These are phyloP conservation scores for Atherix ibis DNA, from an alignment of 2,888 invertebrate species.

Conservation along the genomic window DNA sequence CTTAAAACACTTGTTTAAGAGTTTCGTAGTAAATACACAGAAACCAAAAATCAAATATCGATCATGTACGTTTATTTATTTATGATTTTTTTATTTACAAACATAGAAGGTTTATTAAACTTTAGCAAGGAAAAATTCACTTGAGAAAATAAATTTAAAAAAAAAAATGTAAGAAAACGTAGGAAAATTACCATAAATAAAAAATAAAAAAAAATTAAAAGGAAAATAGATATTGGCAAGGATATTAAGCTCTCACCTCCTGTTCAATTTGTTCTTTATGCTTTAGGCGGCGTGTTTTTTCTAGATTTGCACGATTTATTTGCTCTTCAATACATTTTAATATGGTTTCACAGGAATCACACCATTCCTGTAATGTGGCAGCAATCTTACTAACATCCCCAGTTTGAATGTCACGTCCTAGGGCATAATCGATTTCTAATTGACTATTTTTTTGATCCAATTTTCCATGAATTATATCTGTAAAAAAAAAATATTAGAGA, in stretches of 20 bases:
- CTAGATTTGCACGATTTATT: conserved; percentile 70
- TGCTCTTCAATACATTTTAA: conserved; percentile 79
- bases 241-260: conserved; percentile 63
- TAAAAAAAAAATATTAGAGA: conserved; percentile 18
- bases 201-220: conserved; percentile 1
- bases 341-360: conserved; percentile 76
- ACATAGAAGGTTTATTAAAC: no score
- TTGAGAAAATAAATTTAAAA: conserved; percentile 2
- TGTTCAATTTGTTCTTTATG: conserved; percentile 71
- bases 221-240: conserved; percentile 1
- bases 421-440: conserved; percentile 84
- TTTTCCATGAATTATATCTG: conserved; percentile 89
- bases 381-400: conserved; percentile 71
- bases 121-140: neutral
- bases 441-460: conserved; percentile 88
- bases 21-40: no score
- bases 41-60: no score
- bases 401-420: conserved; percentile 80
- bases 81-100: no score
- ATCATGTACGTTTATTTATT: no score
- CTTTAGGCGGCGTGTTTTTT: conserved; percentile 64
- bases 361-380: conserved; percentile 74
- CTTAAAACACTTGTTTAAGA: no score
- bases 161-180: conserved; percentile 3
- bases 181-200: no score